phyloP scores from a whole-genome alignment of 2,888 invertebrate species.

The Yponomeuta sedellus region DNA sequence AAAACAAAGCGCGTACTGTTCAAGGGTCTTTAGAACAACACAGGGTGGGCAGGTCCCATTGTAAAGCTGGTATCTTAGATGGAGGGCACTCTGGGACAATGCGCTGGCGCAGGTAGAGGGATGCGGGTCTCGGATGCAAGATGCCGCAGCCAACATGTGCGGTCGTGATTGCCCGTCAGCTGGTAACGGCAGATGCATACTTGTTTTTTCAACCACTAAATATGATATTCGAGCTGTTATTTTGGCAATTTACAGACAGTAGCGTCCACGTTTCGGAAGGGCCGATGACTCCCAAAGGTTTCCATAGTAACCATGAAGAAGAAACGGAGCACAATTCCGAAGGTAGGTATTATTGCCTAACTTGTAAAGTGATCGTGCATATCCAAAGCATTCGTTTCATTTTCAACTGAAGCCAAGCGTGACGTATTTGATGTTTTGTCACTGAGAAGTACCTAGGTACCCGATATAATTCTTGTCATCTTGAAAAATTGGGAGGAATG shows the following conservation, averaged over 20 bases:
- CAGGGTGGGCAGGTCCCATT: constrained; percentile 54
- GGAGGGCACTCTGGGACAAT: constrained; percentile 46
- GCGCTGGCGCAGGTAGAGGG: constrained; percentile 56
- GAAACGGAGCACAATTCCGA: background rate
- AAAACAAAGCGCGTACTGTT: constrained; percentile 46
- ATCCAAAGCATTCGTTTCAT: constrained; percentile 47
- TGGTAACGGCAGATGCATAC: constrained; percentile 15
- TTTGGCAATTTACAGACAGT: background rate
- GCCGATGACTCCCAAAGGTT: constrained; percentile 3
- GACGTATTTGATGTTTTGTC: constrained; percentile 37
- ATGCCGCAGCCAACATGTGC: constrained; percentile 26
- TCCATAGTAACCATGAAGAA: constrained; percentile 23
- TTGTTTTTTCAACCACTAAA: constrained; percentile 7
- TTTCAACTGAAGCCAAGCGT: constrained; percentile 40
- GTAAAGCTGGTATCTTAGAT: constrained; percentile 24
- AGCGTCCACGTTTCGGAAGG: background rate
- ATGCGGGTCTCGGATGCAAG: constrained; percentile 50
- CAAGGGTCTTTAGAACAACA: constrained; percentile 54
- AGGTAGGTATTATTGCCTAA: constrained; percentile 36
- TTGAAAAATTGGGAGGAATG: constrained; percentile 11
- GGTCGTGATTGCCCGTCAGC: constrained; percentile 11
- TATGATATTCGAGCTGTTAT: background rate
- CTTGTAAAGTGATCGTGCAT: constrained; percentile 44
- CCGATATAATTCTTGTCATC: background rate
- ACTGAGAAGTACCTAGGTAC: constrained; percentile 21